Evolutionary conservation across 2,797 vertebrate genomes (phyloP), one percentile per base, ranked within the genome.

Genomic region (Urophycis tenuis): DNA sequence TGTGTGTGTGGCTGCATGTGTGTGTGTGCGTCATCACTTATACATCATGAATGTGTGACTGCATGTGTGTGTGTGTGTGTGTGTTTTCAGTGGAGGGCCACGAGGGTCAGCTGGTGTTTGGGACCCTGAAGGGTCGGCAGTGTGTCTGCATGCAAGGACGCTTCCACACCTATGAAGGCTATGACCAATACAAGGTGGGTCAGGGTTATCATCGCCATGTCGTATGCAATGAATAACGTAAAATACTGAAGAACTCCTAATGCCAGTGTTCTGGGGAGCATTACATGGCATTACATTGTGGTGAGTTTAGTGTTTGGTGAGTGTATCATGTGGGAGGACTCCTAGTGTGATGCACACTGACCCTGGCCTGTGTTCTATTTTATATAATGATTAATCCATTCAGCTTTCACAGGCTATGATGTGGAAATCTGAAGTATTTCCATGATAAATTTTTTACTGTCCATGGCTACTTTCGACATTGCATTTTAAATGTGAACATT

Each of bases 61-160:
- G 53, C 34, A 19, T 41, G 39, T 41, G 39, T 41, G 39, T 41
- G 39, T 41, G 39, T 2, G 39, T 41, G 60, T 77, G n/a, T 73
- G 76, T 73, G 41, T 34, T 31, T 84, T 53, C 83, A 94, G 94
- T 94, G 64, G 29, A 60, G n/a, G 94, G 95, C 70, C 95, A 96
- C 0, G 81, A 67, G 1, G 94, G 95, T 67, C 86, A 89, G 29
- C 79, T 96, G 90, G 93, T 95, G 84, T 95, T 96, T 19, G 95
- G 95, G 76, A 89, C 81, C 75, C 91, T 96, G 83, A 85, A 84
- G 0, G 93, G 92, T 0, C 88, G 88, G 67, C 86, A 89, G 49
- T 95, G 94, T 0, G 91, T 95, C 75, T 96, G 95, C 81, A 95
- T 96, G 95, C 90, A 95, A 86, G 95, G 95, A 1, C 91, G 94